phyloP scores from a whole-genome alignment of 2,888 invertebrate species.

The Lithophane leautieri region DNA sequence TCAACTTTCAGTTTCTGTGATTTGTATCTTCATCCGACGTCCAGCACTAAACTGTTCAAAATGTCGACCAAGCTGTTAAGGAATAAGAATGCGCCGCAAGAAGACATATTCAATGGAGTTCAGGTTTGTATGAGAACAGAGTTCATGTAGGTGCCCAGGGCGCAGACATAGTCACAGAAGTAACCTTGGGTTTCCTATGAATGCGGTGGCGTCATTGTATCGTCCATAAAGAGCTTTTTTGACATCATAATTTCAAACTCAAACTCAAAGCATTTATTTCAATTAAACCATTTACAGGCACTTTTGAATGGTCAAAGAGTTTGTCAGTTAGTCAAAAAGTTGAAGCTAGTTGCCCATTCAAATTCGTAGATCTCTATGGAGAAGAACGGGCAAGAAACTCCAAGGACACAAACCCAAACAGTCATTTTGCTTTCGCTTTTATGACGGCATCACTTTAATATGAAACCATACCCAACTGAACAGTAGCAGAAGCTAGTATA shows the following conservation, averaged over 20 bases:
- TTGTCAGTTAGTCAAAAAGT: too few species aligned
- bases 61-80: conserved; percentile 93
- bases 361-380: too few species aligned
- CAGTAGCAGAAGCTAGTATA: too few species aligned
- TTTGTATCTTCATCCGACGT: conserved; percentile 94
- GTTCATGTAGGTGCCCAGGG: neutral
- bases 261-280: too few species aligned
- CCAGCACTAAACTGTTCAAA: conserved; percentile 93
- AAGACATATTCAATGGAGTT: conserved; percentile 91
- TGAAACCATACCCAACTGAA: neutral
- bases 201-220: neutral
- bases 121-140: conserved; percentile 82
- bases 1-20: conserved; percentile 88
- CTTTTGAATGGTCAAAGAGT: too few species aligned
- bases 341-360: too few species aligned
- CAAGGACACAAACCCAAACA: too few species aligned
- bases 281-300: too few species aligned
- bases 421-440: neutral
- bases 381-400: too few species aligned
- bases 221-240: neutral
- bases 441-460: neutral
- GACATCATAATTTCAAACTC: neutral
- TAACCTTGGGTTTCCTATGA: neutral
- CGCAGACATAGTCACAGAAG: neutral
- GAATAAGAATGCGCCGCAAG: conserved; percentile 91